A percentile compares a stretch with the other conserved stretches of the same genome.
Conservation (phyloP, 2,888 invertebrate genomes). For the Pharmacophagus antenor region DNA sequence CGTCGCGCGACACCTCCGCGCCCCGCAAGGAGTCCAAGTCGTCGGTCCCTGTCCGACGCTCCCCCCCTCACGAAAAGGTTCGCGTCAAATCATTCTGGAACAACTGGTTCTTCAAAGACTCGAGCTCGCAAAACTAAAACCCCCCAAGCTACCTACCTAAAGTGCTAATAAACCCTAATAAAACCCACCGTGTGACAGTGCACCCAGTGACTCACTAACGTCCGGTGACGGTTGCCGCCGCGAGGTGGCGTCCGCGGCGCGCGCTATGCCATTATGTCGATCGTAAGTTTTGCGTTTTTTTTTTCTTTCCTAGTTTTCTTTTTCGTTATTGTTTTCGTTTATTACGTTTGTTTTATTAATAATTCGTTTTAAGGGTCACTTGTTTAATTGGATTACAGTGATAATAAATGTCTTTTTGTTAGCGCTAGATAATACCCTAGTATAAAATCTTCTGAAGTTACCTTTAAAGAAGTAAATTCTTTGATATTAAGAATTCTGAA, state of each 20-base stretch:
- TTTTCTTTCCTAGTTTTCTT: constrained; percentile 42
- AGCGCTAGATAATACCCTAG: neutral
- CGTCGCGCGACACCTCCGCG: constrained; percentile 55
- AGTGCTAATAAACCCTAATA: constrained; percentile 41
- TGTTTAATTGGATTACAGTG: constrained; percentile 14
- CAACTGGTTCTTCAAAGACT: constrained; percentile 77
- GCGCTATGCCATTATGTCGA: constrained; percentile 76
- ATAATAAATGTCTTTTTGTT: constrained; percentile 3
- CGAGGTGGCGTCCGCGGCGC: constrained; percentile 37
- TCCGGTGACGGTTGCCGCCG: constrained; percentile 35
- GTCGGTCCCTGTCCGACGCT: constrained; percentile 56
- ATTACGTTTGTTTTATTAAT: constrained; percentile 36
- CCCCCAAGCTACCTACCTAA: constrained; percentile 28
- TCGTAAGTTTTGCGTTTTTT: constrained; percentile 68
- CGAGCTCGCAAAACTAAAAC: constrained; percentile 35
- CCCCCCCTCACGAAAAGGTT: constrained; percentile 83
- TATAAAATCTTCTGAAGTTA: neutral
- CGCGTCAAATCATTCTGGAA: constrained; percentile 86
- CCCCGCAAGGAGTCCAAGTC: constrained; percentile 60
- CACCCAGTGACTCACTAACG: constrained; percentile 49
- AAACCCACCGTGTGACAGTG: constrained; percentile 59
- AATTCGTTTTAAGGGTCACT: constrained; percentile 19
- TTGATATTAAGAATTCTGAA: too few relatives aligned
- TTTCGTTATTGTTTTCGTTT: constrained; percentile 31
- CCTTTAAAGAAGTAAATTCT: neutral